Conservation (phyloP, 2,797 vertebrate species). For the Gymnoscopelus microlampas region DNA sequence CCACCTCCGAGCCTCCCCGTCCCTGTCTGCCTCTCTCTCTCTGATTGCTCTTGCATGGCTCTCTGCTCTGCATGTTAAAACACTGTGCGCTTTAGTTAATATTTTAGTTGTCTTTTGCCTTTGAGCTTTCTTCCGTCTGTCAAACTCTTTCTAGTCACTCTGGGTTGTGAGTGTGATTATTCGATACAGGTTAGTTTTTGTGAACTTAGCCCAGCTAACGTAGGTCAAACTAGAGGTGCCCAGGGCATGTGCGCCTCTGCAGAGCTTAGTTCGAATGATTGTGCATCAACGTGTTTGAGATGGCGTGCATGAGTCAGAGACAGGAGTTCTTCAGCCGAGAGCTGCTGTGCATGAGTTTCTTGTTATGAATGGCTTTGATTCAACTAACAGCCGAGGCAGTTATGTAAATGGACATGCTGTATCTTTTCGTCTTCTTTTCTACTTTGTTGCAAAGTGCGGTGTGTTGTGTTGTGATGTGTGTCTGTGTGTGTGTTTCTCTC, state of each 20-base stretch:
- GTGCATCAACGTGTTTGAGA: conserved; percentile 1
- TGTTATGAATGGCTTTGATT: conserved; percentile 1
- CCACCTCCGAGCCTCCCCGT: conserved; percentile 37
- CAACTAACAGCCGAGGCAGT: background rate
- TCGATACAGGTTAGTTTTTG: conserved; percentile 15
- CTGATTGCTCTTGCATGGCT: conserved; percentile 61
- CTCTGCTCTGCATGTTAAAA: conserved; percentile 63
- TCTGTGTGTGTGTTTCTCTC: conserved; percentile 59
- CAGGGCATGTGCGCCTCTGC: conserved; percentile 32
- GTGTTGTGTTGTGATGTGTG: conserved; percentile 81
- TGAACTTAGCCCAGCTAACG: conserved; percentile 9
- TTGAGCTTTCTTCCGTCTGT: conserved; percentile 15
- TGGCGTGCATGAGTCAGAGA: conserved; percentile 35
- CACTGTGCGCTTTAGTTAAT: conserved; percentile 42
- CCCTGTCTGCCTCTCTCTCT: conserved; percentile 42
- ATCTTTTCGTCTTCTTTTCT: conserved; percentile 72
- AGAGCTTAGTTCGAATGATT: conserved; percentile 4
- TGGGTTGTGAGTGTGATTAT: conserved; percentile 7
- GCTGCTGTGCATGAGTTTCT: conserved; percentile 33
- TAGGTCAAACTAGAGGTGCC: conserved; percentile 7
- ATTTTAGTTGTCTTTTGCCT: conserved; percentile 11
- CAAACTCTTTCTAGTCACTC: conserved; percentile 7
- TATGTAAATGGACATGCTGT: background rate
- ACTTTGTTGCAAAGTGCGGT: conserved; percentile 72
- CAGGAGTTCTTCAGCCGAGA: background rate